Percentiles rank a stretch among this genome's conserved stretches.
phyloP scores from a whole-genome alignment of 2,113 vertebrate species.

The Guaruba guarouba region DNA sequence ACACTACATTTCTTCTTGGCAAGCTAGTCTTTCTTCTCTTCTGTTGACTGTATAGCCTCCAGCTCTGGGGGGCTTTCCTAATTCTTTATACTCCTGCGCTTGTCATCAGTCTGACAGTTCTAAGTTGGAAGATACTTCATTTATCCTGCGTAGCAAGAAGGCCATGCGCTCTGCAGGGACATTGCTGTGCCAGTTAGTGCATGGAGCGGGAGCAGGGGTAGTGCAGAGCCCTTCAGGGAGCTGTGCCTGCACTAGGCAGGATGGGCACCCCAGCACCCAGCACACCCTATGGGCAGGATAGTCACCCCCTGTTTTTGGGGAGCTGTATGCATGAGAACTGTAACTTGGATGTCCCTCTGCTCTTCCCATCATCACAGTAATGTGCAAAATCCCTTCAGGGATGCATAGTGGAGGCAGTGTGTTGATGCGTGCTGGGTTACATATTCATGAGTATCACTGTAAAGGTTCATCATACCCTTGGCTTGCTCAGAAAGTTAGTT shows the following conservation, averaged over 20 bases:
- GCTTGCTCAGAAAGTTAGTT: not conserved
- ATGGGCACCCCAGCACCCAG: not conserved
- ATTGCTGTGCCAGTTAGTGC: fast-evolving
- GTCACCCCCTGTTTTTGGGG: fast-evolving
- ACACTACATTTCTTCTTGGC: not conserved
- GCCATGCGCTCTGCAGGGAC: fast-evolving
- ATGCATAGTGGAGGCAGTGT: fast-evolving
- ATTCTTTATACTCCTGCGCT: not conserved
- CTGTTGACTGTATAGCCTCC: not conserved
- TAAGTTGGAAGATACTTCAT: not conserved
- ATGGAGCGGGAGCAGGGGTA: fast-evolving
- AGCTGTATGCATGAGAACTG: fast-evolving
- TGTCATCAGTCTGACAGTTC: not conserved
- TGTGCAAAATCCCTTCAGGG: not conserved
- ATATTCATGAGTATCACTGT: not conserved
- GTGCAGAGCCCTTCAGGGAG: not conserved
- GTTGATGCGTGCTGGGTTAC: not conserved
- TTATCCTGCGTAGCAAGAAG: not conserved
- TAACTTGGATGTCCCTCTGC: fast-evolving
- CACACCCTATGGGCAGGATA: not conserved
- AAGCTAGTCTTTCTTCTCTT: not conserved
- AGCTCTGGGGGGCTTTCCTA: not conserved
- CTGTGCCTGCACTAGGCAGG: not conserved
- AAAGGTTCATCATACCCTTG: not conserved
- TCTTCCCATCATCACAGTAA: not conserved